These are phyloP conservation scores for Achatina immaculata DNA, from an alignment of 1,140 invertebrate species.

Conservation along the genomic window DNA sequence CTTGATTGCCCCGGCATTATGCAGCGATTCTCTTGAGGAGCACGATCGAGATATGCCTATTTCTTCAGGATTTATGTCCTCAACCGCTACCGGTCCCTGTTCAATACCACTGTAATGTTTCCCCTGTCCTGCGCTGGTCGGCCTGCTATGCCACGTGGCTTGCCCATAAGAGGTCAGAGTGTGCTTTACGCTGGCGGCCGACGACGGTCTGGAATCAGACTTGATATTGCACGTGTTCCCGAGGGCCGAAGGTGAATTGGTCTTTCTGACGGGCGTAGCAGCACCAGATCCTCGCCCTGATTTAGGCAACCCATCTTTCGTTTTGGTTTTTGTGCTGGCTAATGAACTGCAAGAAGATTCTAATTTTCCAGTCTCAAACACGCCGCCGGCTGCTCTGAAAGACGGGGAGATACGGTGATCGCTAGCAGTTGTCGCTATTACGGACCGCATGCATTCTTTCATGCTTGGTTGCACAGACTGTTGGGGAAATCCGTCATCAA, in stretches of 20 bases:
- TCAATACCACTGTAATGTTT: too few species aligned
- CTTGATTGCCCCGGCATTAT: too few species aligned
- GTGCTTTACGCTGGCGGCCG: neutral
- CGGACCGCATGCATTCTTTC: neutral
- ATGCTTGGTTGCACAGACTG: neutral
- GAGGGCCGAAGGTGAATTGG: neutral
- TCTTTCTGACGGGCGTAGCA: neutral
- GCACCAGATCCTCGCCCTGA: slow-evolving; percentile 5
- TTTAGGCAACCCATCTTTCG: neutral
- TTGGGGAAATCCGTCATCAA: neutral
- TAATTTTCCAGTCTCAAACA: neutral
- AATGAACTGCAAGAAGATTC: neutral
- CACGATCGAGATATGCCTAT: too few species aligned
- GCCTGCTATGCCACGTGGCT: neutral
- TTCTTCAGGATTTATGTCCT: too few species aligned
- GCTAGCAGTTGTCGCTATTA: neutral
- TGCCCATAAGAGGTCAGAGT: neutral
- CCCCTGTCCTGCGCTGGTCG: neutral
- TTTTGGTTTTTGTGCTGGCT: neutral
- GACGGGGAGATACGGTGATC: neutral
- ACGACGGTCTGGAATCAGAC: neutral
- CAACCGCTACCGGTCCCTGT: too few species aligned
- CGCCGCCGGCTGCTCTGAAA: neutral
- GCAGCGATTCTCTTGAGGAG: too few species aligned
- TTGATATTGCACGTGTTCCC: neutral